phyloP scores from a whole-genome alignment of 2,888 invertebrate genomes.

The Pristionchus fissidentatus region DNA sequence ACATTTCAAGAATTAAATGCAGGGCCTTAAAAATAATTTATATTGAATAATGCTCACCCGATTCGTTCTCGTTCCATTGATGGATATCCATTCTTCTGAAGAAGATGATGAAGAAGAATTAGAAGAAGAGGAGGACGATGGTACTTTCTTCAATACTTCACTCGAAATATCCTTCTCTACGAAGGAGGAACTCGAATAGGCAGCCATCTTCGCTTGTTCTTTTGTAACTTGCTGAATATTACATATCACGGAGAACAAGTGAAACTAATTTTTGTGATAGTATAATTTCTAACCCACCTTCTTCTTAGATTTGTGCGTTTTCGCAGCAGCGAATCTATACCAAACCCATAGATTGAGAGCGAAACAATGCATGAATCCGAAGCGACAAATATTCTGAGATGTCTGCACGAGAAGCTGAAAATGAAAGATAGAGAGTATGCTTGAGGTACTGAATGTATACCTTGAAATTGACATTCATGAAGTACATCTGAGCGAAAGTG shows the following conservation, averaged over 20 bases:
- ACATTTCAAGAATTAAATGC: no score
- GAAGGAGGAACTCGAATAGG: not conserved
- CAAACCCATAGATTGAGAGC: conserved; percentile 26
- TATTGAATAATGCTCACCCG: not conserved
- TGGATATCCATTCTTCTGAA: not conserved
- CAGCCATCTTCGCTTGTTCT: not conserved
- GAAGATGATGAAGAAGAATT: not conserved
- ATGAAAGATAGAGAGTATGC: not conserved
- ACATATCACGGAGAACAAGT: no score
- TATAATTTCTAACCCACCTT: not conserved
- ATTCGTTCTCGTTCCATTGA: not conserved
- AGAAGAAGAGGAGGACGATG: not conserved
- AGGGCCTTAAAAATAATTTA: no score
- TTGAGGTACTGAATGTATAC: not conserved
- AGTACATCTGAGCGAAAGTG: conserved; percentile 41
- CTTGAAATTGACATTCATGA: conserved; percentile 47
- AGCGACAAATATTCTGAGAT: conserved; percentile 39
- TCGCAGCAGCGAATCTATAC: conserved; percentile 15
- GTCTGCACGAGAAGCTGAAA: conserved; percentile 14
- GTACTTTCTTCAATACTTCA: not conserved
- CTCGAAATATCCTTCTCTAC: not conserved
- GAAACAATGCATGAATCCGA: conserved; percentile 44
- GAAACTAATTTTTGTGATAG: not conserved
- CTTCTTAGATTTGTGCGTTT: conserved; percentile 28
- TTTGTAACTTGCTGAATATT: conserved; percentile 22